Base-by-base conservation (phyloP, 2,113 vertebrate genomes). In the Coracopsis vasa region DNA sequence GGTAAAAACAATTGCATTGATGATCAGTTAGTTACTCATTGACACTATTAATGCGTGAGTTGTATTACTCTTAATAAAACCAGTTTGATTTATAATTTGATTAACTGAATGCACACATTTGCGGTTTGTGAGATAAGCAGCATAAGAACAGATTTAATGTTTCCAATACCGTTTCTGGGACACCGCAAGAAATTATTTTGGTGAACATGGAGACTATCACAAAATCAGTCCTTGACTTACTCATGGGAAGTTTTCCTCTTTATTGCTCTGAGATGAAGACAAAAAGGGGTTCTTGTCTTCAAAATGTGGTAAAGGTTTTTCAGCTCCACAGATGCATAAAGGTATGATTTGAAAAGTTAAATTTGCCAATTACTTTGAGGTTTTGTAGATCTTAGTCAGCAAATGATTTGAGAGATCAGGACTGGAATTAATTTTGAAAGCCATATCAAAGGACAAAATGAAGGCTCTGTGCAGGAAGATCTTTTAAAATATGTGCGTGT, bases 391-490 rank as follows among this genome's bases (percentile, higher is more conserved):
- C 25, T 73, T 77, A 86, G 33, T 69, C n/a, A 71, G 20, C 42
- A 84, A 95, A 75, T 48, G 0, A 66, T 70, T 85, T 75, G 44
- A 86, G 37, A 85, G 33, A 72, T 41, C 2, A 1, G 42, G 41
- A 65, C 58, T 69, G 58, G 74, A 92, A 77, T 65, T 90, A 41
- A 75, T 95, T 92, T 42, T 29, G 29, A 70, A 97, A 93, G 74
- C 47, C 58, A 45, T 54, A 73, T 64, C 48, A 90, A 95, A 92
- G 50, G 50, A 75, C 58, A 90, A 70, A 77, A 86, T 28, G 14
- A 91, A 92, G 50, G 35, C 20, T 17, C 12, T 37, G 33, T 73
- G 70, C 16, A 81, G 56, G 33, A 90, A 64, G 19, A 64, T 81
- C 19, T 61, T 51, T 64, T 47, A 67, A 80, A 93, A 88, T 53